Conservation (phyloP, 2,113 vertebrate species). For the Daboia siamensis region DNA sequence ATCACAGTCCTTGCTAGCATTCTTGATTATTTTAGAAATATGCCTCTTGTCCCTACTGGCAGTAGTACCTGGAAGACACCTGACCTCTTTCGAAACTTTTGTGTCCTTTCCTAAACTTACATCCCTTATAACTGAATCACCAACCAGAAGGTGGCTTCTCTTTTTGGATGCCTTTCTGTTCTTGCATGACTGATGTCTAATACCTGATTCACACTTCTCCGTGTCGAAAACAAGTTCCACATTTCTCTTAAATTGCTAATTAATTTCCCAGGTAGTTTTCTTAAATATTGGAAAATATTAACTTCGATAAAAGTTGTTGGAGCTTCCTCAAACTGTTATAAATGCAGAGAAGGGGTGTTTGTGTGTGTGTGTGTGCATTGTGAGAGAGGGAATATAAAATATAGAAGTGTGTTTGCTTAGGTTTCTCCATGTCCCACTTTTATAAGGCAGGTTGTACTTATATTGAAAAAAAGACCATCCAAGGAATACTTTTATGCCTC, state of each 20-base stretch:
- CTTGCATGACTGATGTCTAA: no score
- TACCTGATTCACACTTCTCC: no score
- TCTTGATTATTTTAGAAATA: no score
- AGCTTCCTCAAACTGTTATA: background rate
- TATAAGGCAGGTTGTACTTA: background rate
- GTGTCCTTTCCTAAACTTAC: no score
- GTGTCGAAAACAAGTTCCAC: background rate
- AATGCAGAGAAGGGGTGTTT: background rate
- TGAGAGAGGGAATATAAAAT: background rate
- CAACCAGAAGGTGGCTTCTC: no score
- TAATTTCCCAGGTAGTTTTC: background rate
- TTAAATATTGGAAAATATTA: background rate
- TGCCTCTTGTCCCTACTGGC: no score
- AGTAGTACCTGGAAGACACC: no score
- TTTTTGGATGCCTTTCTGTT: no score
- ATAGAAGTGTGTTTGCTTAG: background rate
- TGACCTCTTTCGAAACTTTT: no score
- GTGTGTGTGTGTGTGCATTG: background rate
- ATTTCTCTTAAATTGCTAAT: background rate
- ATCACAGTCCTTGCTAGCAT: no score
- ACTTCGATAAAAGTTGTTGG: background rate
- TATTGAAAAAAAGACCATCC: background rate
- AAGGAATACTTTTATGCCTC: background rate
- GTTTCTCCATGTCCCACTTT: background rate
- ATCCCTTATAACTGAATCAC: no score